Evolutionary conservation across 2,113 vertebrate genomes (phyloP).

Genomic region (Herpetotheres cachinnans): DNA sequence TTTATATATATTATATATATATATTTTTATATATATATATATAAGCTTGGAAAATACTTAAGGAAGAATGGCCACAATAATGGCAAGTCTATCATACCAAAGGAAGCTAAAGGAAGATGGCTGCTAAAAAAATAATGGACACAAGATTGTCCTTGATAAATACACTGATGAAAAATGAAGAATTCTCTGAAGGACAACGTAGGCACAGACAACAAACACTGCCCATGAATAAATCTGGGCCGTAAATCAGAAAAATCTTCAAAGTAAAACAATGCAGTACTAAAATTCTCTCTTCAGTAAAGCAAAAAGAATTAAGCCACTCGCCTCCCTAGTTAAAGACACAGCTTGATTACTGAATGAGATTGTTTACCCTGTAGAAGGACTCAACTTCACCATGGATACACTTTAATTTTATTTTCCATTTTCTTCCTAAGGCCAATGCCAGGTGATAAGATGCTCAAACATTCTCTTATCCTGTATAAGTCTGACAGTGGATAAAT

Average conservation of each 20-base stretch:
- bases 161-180: not conserved
- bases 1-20: no score
- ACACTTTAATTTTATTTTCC: not conserved
- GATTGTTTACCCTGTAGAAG: not conserved
- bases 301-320: not conserved
- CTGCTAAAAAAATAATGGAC: not conserved
- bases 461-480: not conserved
- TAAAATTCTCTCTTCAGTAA: not conserved
- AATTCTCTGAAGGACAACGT: not conserved
- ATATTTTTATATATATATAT: fast-evolving
- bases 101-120: not conserved
- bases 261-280: not conserved
- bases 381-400: not conserved
- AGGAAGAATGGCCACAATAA: not conserved
- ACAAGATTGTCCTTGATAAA: not conserved
- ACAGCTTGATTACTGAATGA: not conserved
- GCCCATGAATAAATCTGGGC: not conserved
- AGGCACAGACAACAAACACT: not conserved
- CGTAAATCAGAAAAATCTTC: not conserved
- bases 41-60: not conserved
- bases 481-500: not conserved
- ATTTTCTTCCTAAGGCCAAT: not conserved
- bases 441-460: not conserved
- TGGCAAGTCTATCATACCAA: not conserved
- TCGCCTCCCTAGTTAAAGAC: not conserved